phyloP scores from a whole-genome alignment of 2,113 vertebrate genomes.

The Mustela lutreola region DNA sequence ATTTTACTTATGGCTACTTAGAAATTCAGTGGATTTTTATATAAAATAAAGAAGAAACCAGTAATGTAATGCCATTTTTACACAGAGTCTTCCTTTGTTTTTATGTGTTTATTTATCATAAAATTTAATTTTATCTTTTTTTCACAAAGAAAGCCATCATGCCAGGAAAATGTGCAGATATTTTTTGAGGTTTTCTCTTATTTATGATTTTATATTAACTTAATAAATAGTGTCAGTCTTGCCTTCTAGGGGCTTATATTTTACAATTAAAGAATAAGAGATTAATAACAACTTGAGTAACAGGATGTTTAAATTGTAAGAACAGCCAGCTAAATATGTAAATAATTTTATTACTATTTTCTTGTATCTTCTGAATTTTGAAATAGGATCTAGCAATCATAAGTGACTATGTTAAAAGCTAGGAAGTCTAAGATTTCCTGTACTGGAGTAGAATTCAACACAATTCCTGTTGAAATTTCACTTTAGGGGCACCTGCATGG shows the following conservation, averaged over 20 bases:
- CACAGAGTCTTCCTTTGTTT: background rate
- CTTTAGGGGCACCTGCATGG: background rate
- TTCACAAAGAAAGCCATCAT: background rate
- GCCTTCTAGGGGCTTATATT: background rate
- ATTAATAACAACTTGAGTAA: background rate
- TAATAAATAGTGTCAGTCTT: background rate
- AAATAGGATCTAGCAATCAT: background rate
- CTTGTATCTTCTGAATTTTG: background rate
- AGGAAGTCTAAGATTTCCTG: background rate
- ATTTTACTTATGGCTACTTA: slow-evolving; percentile 30
- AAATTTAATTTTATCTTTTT: slow-evolving; percentile 33
- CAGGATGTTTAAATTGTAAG: slow-evolving; percentile 19
- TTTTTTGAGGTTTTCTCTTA: background rate
- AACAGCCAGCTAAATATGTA: background rate
- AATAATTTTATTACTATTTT: background rate
- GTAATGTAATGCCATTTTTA: background rate
- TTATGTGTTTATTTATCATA: background rate
- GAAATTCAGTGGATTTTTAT: background rate
- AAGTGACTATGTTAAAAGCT: background rate
- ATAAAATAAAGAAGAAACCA: background rate
- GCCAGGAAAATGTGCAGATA: background rate
- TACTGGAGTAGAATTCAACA: background rate
- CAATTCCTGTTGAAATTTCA: background rate
- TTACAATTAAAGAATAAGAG: slow-evolving; percentile 5
- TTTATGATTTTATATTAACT: background rate